Evolutionary conservation across 53 echinoderm and acorn worm genomes (phyloP), one percentile per base, ranked within the genome.

Genomic region (Holothuria leucospilota): DNA sequence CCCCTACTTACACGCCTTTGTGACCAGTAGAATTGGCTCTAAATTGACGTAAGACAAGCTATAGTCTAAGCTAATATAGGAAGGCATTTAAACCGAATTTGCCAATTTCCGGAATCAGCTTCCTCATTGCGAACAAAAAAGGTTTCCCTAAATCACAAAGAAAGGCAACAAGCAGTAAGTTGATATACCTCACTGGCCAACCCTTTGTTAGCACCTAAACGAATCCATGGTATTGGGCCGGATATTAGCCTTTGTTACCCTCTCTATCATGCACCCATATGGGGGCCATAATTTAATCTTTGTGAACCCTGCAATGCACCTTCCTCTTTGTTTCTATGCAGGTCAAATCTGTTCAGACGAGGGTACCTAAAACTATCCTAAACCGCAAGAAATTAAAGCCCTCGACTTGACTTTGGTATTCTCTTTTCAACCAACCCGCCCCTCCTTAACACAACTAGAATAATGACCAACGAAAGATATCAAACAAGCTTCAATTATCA

Each of bases 21-120:
- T 56, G 8, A 18, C 18, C 18, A 9, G 18, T 56, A 16, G 56
- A 56, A 16, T 16, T 56, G 18, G 18, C 15, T 9, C 8, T 18
- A 16, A 56, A 16, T 5, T 2, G 49, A 49, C 34, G 49, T 49
- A 13, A 49, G 13, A 49, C 49, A 56, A 18, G 18, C 2, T 2
- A 15, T 56, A 56, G 56, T 56, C 16, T 56, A 56, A 56, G 15
- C 34, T 72, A 72, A 72, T 46, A 46, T 72, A 72, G 72, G 72
- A 72, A 72, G 34, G 75, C 52, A 75, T 51, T 75, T 51, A 75
- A 75, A 75, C 75, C 51, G 27, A 75, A 75, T 75, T 75, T 75
- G 75, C 75, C 27, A 75, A 75, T 75, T 75, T 75, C 75, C 75
- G 75, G 75, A 49, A 49, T 40, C 49, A 27, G 23, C 40, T 56